Conservation (phyloP, 2,888 invertebrate species). For the Pachliopta kotzebuea region DNA sequence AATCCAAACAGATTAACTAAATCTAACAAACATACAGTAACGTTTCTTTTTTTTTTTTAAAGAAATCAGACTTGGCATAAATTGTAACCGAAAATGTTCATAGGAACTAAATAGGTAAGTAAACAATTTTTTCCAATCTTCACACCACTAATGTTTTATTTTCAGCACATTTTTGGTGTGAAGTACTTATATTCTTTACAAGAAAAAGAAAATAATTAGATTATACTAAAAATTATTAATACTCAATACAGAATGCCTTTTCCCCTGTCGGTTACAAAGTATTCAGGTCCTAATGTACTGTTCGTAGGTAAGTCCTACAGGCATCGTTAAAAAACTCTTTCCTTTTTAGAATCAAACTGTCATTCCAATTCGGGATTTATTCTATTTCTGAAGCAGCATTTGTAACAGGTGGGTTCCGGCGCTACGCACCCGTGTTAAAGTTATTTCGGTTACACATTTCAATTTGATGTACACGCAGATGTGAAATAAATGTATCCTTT, state of each 20-base stretch:
- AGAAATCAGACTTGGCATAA: too few relatives aligned
- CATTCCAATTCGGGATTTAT: conserved; percentile 53
- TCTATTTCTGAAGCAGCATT: conserved; percentile 58
- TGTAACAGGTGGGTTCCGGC: conserved; percentile 62
- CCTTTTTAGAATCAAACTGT: conserved; percentile 56
- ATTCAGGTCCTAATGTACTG: not conserved
- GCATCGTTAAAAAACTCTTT: conserved; percentile 14
- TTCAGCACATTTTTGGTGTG: too few relatives aligned
- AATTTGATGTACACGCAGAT: conserved; percentile 39
- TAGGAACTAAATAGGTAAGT: too few relatives aligned
- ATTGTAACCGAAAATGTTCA: too few relatives aligned
- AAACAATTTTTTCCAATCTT: too few relatives aligned
- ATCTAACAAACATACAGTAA: too few relatives aligned
- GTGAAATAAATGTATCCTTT: conserved; percentile 61
- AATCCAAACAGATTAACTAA: too few relatives aligned
- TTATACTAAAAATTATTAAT: too few relatives aligned
- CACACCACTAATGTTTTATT: too few relatives aligned
- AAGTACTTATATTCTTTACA: too few relatives aligned
- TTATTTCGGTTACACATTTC: conserved; percentile 50
- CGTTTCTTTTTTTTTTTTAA: too few relatives aligned
- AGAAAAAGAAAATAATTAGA: too few relatives aligned
- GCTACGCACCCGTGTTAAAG: conserved; percentile 41
- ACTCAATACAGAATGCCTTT: not conserved
- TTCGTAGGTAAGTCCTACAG: conserved; percentile 3
- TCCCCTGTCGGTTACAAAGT: not conserved